Conservation (phyloP, 2,888 invertebrate species). For the Lepidochitona cinerea region DNA sequence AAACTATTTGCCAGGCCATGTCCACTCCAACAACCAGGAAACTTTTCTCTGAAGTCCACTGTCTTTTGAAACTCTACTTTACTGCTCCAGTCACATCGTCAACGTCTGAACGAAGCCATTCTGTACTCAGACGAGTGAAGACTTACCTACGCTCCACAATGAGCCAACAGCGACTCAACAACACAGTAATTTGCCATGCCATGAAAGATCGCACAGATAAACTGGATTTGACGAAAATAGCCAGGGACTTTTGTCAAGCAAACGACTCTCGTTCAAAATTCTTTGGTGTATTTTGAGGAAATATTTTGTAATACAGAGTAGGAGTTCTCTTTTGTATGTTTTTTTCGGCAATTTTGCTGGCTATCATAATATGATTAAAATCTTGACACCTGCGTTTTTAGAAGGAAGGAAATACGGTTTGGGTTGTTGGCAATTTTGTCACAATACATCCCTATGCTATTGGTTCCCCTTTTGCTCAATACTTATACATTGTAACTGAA, state of each 20-base stretch:
- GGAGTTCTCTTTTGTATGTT: no score
- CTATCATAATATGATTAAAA: no score
- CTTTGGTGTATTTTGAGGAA: no score
- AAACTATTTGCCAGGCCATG: conserved; percentile 9
- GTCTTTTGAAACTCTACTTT: conserved; percentile 12
- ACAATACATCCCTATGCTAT: no score
- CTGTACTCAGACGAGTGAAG: conserved; percentile 14
- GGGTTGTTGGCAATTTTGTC: no score
- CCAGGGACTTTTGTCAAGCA: not conserved
- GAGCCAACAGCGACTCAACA: conserved; percentile 12
- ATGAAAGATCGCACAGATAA: not conserved
- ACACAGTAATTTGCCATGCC: conserved; percentile 11
- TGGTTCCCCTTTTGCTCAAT: no score
- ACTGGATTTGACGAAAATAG: not conserved
- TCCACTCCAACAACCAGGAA: conserved; percentile 2
- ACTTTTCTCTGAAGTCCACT: conserved; percentile 6
- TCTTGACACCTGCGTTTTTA: no score
- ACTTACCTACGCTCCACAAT: conserved; percentile 22
- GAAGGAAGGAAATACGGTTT: no score
- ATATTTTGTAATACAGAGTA: no score
- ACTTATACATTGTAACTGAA: no score
- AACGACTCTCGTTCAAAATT: no score
- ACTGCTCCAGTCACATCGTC: conserved; percentile 17
- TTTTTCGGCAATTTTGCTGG: no score
- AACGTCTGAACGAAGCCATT: conserved; percentile 12